Percentiles rank a stretch among this genome's conserved stretches.
phyloP scores from a whole-genome alignment of 2,797 vertebrate genomes.

The Zenarchopterus dispar region DNA sequence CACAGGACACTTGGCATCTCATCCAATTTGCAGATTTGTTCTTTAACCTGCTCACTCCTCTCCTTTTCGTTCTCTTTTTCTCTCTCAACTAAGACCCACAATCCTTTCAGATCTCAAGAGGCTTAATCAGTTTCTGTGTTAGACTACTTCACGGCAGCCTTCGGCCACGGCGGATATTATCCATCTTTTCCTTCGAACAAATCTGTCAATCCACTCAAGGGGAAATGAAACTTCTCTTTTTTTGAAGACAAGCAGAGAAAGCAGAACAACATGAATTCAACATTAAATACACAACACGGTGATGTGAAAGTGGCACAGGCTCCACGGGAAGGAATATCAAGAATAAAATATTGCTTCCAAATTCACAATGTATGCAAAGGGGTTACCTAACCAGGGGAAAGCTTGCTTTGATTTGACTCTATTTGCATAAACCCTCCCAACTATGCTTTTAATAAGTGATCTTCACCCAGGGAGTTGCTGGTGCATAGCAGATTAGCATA shows the following conservation, averaged over 20 bases:
- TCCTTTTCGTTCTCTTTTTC: slow-evolving; percentile 60
- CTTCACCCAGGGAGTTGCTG: slow-evolving; percentile 81
- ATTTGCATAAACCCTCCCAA: slow-evolving; percentile 85
- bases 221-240: slow-evolving; percentile 79
- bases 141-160: slow-evolving; percentile 79
- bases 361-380: slow-evolving; percentile 71
- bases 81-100: slow-evolving; percentile 77
- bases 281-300: slow-evolving; percentile 50
- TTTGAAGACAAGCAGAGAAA: slow-evolving; percentile 56
- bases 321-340: slow-evolving; percentile 45
- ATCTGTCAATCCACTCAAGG: slow-evolving; percentile 80
- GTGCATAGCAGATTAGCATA: slow-evolving; percentile 80
- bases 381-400: slow-evolving; percentile 73
- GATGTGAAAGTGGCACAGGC: slow-evolving; percentile 49
- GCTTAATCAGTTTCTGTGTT: slow-evolving; percentile 85
- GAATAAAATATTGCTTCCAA: slow-evolving; percentile 65
- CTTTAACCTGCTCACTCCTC: slow-evolving; percentile 51
- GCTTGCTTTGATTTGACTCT: slow-evolving; percentile 78
- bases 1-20: slow-evolving; percentile 70
- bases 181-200: slow-evolving; percentile 80
- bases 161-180: slow-evolving; percentile 82
- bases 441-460: slow-evolving; percentile 85
- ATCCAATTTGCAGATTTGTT: slow-evolving; percentile 78
- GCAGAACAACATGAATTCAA: slow-evolving; percentile 52
- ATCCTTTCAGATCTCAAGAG: slow-evolving; percentile 83